These are phyloP conservation scores for Bombus impatiens DNA, from an alignment of 1,140 invertebrate species.

Conservation along the genomic window DNA sequence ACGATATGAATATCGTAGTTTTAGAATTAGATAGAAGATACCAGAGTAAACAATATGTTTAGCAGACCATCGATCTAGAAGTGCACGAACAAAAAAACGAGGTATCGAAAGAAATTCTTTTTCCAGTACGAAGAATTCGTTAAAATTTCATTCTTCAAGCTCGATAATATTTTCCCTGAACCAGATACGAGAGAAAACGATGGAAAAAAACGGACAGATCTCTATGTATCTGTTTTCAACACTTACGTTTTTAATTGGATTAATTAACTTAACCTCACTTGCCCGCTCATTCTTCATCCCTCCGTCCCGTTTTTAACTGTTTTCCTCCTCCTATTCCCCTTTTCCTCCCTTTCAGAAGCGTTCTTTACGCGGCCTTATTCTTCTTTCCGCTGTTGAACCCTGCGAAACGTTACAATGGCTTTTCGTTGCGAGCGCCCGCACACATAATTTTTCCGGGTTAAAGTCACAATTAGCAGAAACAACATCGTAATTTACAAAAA, in stretches of 20 bases:
- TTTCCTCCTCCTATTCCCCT: not conserved
- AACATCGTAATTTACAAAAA: slow-evolving; percentile 14
- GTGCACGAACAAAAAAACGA: not conserved
- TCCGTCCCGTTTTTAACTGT: slow-evolving; percentile 2
- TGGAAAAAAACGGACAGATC: not conserved
- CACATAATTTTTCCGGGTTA: not conserved
- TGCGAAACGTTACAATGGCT: slow-evolving; percentile 27
- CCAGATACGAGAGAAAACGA: not conserved
- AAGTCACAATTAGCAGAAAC: slow-evolving; percentile 30
- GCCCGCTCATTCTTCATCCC: not conserved
- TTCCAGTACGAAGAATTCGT: not conserved
- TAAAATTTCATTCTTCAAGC: not conserved
- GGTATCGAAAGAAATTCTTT: not conserved
- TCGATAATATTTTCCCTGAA: not conserved
- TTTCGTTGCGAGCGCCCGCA: slow-evolving; percentile 20
- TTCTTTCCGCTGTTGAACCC: slow-evolving; percentile 3
- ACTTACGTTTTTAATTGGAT: slow-evolving; percentile 41
- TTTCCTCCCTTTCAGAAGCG: slow-evolving; percentile 16
- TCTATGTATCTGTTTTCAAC: slow-evolving; percentile 7
- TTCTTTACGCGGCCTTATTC: slow-evolving; percentile 34
- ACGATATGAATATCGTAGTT: not conserved
- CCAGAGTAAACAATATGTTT: too few relatives aligned
- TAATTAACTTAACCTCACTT: slow-evolving; percentile 33
- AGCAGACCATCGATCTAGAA: not conserved
- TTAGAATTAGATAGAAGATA: too few relatives aligned